These are phyloP conservation scores for Amphiura filiformis DNA, from an alignment of 35 echinoderm and acorn worm genomes.

Conservation along the genomic window DNA sequence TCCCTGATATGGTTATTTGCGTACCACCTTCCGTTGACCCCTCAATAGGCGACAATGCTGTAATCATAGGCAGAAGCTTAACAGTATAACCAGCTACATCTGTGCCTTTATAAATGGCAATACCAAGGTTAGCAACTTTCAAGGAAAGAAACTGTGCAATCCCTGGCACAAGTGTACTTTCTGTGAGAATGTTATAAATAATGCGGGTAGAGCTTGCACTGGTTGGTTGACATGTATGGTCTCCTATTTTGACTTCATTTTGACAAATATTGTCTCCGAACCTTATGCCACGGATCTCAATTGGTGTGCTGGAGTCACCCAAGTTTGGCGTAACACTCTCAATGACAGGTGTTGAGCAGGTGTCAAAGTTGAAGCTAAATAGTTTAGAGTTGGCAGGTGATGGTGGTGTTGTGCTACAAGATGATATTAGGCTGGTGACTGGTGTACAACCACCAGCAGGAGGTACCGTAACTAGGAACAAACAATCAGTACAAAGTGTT, in stretches of 20 bases:
- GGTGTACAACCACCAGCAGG: constrained; percentile 18
- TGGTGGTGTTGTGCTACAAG: constrained; percentile 3
- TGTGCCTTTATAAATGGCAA: constrained; percentile 2
- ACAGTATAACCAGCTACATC: neutral
- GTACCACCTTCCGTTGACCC: constrained; percentile 64
- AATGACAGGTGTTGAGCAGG: constrained; percentile 49
- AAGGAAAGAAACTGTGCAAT: constrained; percentile 20
- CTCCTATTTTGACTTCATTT: constrained; percentile 47
- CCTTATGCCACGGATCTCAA: constrained; percentile 47
- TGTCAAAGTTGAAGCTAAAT: constrained; percentile 52
- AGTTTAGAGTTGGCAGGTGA: neutral
- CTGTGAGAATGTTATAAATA: constrained; percentile 35
- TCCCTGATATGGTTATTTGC: constrained; percentile 22
- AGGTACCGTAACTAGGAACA: neutral
- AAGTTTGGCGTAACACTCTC: constrained; percentile 10
- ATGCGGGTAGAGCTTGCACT: neutral
- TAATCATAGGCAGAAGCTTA: constrained; percentile 23
- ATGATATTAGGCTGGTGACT: neutral
- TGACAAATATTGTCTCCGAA: constrained; percentile 37
- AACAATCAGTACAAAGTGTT: neutral
- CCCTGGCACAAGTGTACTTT: constrained; percentile 20
- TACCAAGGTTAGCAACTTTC: constrained; percentile 58
- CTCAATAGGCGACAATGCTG: neutral
- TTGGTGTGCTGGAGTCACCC: neutral
- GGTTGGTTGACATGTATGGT: constrained; percentile 13